These are phyloP conservation scores for Anagrus nilaparvatae DNA, from an alignment of 1,140 invertebrate genomes.

Conservation along the genomic window DNA sequence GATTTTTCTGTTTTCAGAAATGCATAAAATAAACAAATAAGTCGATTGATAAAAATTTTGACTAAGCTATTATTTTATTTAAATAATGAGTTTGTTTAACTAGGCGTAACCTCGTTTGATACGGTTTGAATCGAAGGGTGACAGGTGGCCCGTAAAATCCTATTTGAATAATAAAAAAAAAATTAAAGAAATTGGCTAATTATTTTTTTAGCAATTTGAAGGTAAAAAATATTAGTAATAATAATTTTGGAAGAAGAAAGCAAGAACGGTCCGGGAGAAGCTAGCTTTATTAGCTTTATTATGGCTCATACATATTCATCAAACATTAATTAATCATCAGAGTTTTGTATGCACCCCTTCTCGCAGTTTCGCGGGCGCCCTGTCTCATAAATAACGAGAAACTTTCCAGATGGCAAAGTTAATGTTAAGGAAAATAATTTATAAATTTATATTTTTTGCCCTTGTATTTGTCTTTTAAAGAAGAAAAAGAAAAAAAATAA, in stretches of 20 bases:
- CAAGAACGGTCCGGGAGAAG: conserved; percentile 8
- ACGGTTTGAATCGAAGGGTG: conserved; percentile 22
- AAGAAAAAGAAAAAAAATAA: not conserved
- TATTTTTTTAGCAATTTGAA: no score
- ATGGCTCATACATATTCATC: conserved; percentile 39
- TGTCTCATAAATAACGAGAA: conserved; percentile 11
- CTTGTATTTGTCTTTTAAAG: conserved; percentile 12
- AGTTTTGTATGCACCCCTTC: not conserved
- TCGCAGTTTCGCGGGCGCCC: conserved; percentile 5
- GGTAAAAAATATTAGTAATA: not conserved
- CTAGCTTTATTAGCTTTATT: conserved; percentile 13
- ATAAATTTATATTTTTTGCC: no score
- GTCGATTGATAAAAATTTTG: no score
- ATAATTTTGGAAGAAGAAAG: conserved; percentile 6
- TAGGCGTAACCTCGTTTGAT: conserved; percentile 9
- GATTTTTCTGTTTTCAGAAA: no score
- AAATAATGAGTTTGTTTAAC: no score
- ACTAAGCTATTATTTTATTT: no score
- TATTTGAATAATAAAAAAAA: no score
- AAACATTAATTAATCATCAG: conserved; percentile 41
- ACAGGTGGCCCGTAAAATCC: conserved; percentile 45
- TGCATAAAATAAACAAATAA: no score
- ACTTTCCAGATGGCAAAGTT: conserved; percentile 15
- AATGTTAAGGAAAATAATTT: conserved; percentile 17
- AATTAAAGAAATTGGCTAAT: no score